Evolutionary conservation across 1,140 invertebrate genomes (phyloP).

Genomic region (Cotesia glomerata): DNA sequence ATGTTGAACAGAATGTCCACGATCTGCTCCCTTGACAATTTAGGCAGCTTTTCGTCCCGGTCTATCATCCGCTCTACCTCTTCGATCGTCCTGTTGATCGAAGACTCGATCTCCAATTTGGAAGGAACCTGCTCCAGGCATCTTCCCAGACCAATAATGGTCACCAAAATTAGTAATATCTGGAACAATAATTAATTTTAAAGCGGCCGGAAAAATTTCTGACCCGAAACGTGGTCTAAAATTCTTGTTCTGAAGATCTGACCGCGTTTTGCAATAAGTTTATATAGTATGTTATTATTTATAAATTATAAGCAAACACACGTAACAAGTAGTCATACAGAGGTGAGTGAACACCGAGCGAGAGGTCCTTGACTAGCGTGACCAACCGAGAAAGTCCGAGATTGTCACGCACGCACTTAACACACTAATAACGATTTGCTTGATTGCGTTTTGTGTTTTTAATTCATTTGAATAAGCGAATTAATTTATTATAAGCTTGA

Average conservation of each 20-base stretch:
- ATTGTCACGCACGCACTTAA: constrained; percentile 37
- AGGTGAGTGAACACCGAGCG: neutral
- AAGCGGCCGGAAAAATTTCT: neutral
- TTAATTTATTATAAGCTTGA: too few species aligned
- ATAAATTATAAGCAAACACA: neutral
- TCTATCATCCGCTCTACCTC: constrained; percentile 68
- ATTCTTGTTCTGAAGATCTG: constrained; percentile 9
- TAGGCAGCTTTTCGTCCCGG: constrained; percentile 65
- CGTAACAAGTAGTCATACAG: constrained; percentile 25
- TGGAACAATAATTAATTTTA: constrained; percentile 37
- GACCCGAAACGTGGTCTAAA: neutral
- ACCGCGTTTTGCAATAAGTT: constrained; percentile 14
- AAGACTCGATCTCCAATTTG: constrained; percentile 50
- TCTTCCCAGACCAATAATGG: constrained; percentile 43
- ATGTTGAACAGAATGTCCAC: constrained; percentile 68
- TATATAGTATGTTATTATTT: neutral
- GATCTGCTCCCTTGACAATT: constrained; percentile 66
- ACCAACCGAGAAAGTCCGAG: constrained; percentile 50
- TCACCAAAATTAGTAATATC: constrained; percentile 47
- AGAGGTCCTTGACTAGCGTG: constrained; percentile 51
- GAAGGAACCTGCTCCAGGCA: constrained; percentile 44
- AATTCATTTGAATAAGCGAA: neutral
- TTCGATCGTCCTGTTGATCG: constrained; percentile 66
- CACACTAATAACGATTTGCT: constrained; percentile 19
- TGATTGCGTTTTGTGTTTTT: neutral